These are phyloP conservation scores for Belgica antarctica DNA, from an alignment of 2,888 invertebrate species.

Conservation along the genomic window DNA sequence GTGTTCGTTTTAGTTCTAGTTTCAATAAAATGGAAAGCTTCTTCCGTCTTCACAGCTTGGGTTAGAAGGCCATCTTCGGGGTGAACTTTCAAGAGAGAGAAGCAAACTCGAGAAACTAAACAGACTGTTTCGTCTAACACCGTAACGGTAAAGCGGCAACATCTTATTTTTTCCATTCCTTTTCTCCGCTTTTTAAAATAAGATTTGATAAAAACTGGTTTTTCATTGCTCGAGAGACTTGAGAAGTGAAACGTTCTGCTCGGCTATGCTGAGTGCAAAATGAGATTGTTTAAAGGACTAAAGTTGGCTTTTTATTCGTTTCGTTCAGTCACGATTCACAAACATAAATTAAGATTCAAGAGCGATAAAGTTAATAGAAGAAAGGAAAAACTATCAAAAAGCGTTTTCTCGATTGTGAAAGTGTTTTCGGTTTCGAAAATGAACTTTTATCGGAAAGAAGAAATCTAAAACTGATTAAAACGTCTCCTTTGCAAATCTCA, in stretches of 20 bases:
- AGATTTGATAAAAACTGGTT: slow-evolving; percentile 43
- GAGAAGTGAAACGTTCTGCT: neutral
- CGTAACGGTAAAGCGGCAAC: slow-evolving; percentile 41
- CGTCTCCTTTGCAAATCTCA: neutral
- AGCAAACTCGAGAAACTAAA: slow-evolving; percentile 3
- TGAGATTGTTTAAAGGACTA: slow-evolving; percentile 9
- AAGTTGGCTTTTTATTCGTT: neutral
- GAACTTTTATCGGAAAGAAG: neutral
- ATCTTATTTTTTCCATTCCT: neutral
- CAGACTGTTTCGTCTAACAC: neutral
- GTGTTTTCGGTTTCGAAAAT: neutral
- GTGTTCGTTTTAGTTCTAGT: slow-evolving; percentile 4
- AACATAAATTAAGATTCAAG: slow-evolving; percentile 39
- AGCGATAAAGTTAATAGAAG: slow-evolving; percentile 17
- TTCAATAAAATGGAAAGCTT: neutral
- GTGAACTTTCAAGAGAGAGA: neutral
- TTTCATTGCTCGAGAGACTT: neutral
- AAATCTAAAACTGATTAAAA: neutral
- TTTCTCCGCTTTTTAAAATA: slow-evolving; percentile 5
- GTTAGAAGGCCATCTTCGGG: no score
- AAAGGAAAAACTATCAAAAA: no score
- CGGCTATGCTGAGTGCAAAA: slow-evolving; percentile 9
- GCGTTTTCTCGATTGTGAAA: neutral
- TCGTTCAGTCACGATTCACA: slow-evolving; percentile 32
- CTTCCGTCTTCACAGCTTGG: no score